These are phyloP conservation scores for Drymodes brunneopygia DNA, from an alignment of 2,113 vertebrate species.

Conservation along the genomic window DNA sequence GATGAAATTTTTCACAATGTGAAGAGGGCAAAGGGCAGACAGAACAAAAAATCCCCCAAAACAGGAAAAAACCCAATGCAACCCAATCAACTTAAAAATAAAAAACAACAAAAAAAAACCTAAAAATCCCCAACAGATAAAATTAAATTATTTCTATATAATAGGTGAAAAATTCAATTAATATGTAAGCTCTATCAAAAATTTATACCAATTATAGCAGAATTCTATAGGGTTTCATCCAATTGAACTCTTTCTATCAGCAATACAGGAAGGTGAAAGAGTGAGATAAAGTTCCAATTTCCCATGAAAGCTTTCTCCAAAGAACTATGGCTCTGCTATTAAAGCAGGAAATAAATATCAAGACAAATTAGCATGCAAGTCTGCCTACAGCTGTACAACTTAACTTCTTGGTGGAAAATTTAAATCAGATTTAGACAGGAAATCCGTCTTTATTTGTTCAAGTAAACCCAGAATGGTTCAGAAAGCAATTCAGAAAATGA, in stretches of 20 bases:
- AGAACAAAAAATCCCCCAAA: not conserved
- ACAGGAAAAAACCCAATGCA: not conserved
- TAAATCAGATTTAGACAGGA: not conserved
- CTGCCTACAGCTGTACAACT: not conserved
- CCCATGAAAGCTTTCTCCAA: not conserved
- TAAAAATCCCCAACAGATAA: too few species aligned
- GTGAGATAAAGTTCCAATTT: not conserved
- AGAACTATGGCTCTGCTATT: not conserved
- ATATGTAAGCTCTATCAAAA: not conserved
- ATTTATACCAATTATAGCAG: not conserved
- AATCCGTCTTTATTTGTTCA: not conserved
- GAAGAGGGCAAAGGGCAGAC: not conserved
- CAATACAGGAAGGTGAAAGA: not conserved
- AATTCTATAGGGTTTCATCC: not conserved
- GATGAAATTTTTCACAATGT: not conserved
- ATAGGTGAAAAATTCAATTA: not conserved
- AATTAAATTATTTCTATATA: accelerated
- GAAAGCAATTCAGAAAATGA: not conserved
- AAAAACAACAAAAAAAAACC: too few species aligned
- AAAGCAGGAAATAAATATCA: not conserved
- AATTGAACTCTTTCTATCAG: not conserved
- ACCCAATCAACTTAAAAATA: not conserved
- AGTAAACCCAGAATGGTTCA: not conserved
- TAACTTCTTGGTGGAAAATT: not conserved
- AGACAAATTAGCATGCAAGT: not conserved